Evolutionary conservation across 2,888 invertebrate genomes (phyloP), one percentile per base, ranked within the genome.

Genomic region (Himalopsyche japonica): DNA sequence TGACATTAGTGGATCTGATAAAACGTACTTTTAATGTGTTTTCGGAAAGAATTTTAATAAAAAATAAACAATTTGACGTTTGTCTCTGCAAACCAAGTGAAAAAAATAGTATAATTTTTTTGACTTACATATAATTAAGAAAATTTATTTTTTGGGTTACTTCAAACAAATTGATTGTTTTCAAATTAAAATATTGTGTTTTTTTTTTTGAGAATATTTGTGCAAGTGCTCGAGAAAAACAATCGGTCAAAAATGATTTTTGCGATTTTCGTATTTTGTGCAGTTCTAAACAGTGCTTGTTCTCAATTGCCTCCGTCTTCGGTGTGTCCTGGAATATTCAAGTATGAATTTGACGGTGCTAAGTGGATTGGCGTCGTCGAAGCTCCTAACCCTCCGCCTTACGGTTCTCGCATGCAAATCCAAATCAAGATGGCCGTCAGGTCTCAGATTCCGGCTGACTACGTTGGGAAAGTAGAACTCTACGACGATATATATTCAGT

Each of bases 401-500:
- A 85, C 70, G 87, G 86, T 2, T 82, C 82, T 27, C 81, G 84
- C 48, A 86, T 87, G 85, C 82, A 81, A 2, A 24, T 87, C 18
- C 81, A 84, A 48, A 82, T 87, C n/a, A 81, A 80, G n/a, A 84
- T 87, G 86, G 80, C 84, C 3, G 70, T 87, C 1, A 81, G 81
- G 43, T 84, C 86, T 4, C 70, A 77, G 20, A 49, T 87, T 1
- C 79, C 84, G 6, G 43, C 85, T 0, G 76, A 88, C 85, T 89
- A 90, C 80, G 88, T 89, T 2, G 90, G 90, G 3, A 87, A 87
- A 82, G 82, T 90, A 77, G 88, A 89, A 84, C 85, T 90, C 78
- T 88, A 86, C 6, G 87, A 88, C 64, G 88, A 89, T 3, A 88
- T 86, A 81, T 86, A 88, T 4, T 87, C 89, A 18, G 88, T 90